Percentiles rank a stretch among this genome's conserved stretches.
Conservation (phyloP, 1,140 invertebrate species). For the Periplaneta americana region DNA sequence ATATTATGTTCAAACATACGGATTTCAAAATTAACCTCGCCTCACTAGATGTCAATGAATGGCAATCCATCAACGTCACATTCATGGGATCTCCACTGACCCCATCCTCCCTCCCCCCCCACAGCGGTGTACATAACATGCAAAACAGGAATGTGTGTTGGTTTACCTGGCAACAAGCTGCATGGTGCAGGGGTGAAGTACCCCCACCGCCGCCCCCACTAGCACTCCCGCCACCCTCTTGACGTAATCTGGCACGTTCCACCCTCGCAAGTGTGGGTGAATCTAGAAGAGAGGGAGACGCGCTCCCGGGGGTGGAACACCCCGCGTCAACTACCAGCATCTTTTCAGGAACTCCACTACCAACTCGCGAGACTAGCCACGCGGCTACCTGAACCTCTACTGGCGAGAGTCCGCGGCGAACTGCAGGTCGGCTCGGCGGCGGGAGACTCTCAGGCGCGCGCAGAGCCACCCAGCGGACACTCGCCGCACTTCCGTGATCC, state of each 20-base stretch:
- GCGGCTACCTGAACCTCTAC: background rate
- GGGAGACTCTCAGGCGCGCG: background rate
- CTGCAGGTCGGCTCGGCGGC: background rate
- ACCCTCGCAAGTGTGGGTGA: slow-evolving; percentile 49
- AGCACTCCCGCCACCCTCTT: slow-evolving; percentile 30
- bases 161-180: slow-evolving; percentile 12
- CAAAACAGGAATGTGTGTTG: background rate
- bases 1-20: too few species aligned
- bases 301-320: slow-evolving; percentile 17
- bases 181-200: slow-evolving; percentile 3
- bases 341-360: background rate
- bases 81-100: too few species aligned
- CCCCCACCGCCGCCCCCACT: background rate
- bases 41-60: too few species aligned
- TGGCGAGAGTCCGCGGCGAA: background rate
- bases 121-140: background rate
- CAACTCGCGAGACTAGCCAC: background rate
- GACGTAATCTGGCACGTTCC: slow-evolving; percentile 43
- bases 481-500: background rate
- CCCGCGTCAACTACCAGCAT: slow-evolving; percentile 7
- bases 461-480: background rate
- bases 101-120: too few species aligned
- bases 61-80: too few species aligned
- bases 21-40: too few species aligned
- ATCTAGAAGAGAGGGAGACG: slow-evolving; percentile 43